Evolutionary conservation across 2,797 vertebrate species (phyloP), one percentile per base, ranked within the genome.

Genomic region (Cuculus canorus): DNA sequence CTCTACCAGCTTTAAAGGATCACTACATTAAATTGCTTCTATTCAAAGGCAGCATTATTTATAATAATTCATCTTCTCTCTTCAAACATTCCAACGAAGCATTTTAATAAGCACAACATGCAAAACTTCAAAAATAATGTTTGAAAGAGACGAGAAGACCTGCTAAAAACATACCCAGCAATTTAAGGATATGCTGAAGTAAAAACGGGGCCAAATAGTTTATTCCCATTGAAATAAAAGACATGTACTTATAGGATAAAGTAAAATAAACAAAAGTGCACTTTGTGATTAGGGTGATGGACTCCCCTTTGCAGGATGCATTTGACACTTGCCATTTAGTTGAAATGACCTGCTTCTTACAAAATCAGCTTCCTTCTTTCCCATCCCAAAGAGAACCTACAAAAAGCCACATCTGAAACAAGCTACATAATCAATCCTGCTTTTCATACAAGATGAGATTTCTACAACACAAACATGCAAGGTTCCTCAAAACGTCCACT

Each of bases 11-110:
- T 73, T 73, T 78, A 86, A 89, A 88, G 39, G 35, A 82, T 61
- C 22, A 11, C 56, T 72, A 30, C 72, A 19, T 19, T 61, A 82
- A 84, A 90, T 9, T 72, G 32, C 19, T 84, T 33, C 59, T 71
- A 65, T 84, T 93, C 68, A 92, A 94, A 94, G 63, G 25, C 47
- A 88, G 43, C 17, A 33, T 68, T 80, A 92, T 56, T 82, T 85
- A 56, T 79, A 79, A 76, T 23, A 91, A 78, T 47, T 92, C 28
- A 61, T 54, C 25, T 82, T 78, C 80, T 73, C 39, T 48, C 83
- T 80, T 86, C 76, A 54, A 37, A 77, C 10, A 0, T 61, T 54
- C 53, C 48, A 76, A 27, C 0, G 2, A 65, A 95, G 25, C 6
- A 57, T 59, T 83, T 92, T 84, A 86, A 76, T 69, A 93, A 80